Base-by-base conservation (phyloP, 2,797 vertebrate species). In the Emydoidea blandingii region DNA sequence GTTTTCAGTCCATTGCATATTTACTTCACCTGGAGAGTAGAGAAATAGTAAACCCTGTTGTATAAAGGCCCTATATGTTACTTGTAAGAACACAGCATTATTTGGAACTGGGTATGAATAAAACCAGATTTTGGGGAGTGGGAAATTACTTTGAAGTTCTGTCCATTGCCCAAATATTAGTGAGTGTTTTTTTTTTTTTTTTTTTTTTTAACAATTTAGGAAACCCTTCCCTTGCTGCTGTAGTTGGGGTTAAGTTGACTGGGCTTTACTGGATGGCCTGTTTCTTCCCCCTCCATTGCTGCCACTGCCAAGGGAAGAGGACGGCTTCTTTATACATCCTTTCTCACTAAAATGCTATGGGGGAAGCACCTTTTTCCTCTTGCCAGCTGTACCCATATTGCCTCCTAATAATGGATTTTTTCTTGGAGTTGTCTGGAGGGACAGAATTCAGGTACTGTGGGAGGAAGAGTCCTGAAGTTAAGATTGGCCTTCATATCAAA, bases 351-450 rank as follows among this genome's bases (percentile, higher is more conserved):
- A 78, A 81, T 34, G 14, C 65, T 23, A 21, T 91, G 52, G 88
- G 92, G 83, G 56, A 90, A 79, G 54, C 57, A 62, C 16, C 84
- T 84, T 84, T 37, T 0, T 87, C 90, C 44, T 29, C 15, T 12
- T 23, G 56, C 59, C 97, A 96, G 97, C 96, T 95, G 88, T 91
- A 81, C 90, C 93, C 29, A 31, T 96, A 87, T 93, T 94, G 53
- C 93, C 90, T 94, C 87, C 95, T 96, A 97, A 97, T 97, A 97
- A 95, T 89, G 95, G 90, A 91, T 91, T 87, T 37, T 97, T 91
- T 94, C 94, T 91, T 90, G 95, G 95, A 94, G 90, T 85, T 87
- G 85, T 81, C 68, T 97, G 91, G 34, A 89, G 87, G 85, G 93
- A 93, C 91, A 57, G 88, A 90, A 87, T 79, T 81, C 0, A 0